phyloP scores from a whole-genome alignment of 2,113 vertebrate genomes.

The Petromus typicus region DNA sequence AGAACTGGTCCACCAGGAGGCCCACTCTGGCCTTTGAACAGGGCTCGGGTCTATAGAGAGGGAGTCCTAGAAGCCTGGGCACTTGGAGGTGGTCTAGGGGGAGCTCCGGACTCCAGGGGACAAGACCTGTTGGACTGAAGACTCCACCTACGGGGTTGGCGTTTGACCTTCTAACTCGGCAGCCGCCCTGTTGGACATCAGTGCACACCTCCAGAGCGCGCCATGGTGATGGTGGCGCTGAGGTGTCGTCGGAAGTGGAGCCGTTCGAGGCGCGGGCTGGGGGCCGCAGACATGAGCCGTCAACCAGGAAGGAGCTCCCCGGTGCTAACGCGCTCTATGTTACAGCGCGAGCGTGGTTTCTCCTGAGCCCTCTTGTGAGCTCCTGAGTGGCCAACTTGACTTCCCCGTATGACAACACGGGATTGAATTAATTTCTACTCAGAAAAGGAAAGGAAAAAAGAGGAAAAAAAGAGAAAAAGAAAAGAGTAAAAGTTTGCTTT shows the following conservation, averaged over 20 bases:
- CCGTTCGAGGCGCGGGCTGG: too few species aligned
- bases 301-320: too few species aligned
- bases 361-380: slow-evolving; percentile 71
- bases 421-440: slow-evolving; percentile 65
- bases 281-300: too few species aligned
- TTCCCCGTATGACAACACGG: background rate
- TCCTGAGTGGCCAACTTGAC: slow-evolving; percentile 75
- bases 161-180: background rate
- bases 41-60: background rate
- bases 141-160: background rate
- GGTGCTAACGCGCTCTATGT: slow-evolving; percentile 71
- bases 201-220: background rate
- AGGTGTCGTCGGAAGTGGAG: too few species aligned
- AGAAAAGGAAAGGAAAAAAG: slow-evolving; percentile 49
- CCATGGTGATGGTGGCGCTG: too few species aligned
- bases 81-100: background rate
- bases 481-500: background rate
- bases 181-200: background rate
- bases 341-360: slow-evolving; percentile 16
- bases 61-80: background rate
- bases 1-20: background rate
- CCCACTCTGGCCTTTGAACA: too few species aligned
- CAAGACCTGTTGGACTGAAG: background rate
- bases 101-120: background rate
- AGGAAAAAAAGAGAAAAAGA: background rate